Percentiles rank a stretch among this genome's conserved stretches.
These are phyloP conservation scores for Aspidapion aeneum DNA, from an alignment of 2,888 invertebrate genomes.

Conservation along the genomic window DNA sequence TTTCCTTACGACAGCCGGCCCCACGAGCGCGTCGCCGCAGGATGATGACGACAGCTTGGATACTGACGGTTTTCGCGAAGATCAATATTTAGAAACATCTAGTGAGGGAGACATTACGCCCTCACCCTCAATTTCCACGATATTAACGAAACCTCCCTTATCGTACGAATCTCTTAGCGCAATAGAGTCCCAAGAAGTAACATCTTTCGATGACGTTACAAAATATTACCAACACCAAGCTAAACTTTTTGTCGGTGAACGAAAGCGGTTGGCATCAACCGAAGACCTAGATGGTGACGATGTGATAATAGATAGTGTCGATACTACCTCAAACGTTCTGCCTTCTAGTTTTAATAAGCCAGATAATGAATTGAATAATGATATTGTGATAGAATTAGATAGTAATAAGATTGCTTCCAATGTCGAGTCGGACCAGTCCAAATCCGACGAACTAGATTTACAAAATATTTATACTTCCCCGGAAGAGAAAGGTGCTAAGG, in stretches of 20 bases:
- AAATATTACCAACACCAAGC: slow-evolving; percentile 45
- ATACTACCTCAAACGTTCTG: slow-evolving; percentile 49
- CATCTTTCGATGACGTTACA: slow-evolving; percentile 42
- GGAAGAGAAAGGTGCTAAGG: slow-evolving; percentile 48
- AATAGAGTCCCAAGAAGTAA: slow-evolving; percentile 40
- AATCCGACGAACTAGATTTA: slow-evolving; percentile 39
- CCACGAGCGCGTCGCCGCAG: slow-evolving; percentile 50
- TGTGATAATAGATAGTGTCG: slow-evolving; percentile 32
- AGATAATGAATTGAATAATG: slow-evolving; percentile 48
- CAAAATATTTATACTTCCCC: slow-evolving; percentile 40
- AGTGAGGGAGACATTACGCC: slow-evolving; percentile 28
- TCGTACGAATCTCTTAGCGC: slow-evolving; percentile 22
- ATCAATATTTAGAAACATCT: slow-evolving; percentile 50
- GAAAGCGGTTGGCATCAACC: slow-evolving; percentile 47
- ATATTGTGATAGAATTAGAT: slow-evolving; percentile 40
- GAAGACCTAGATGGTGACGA: slow-evolving; percentile 45
- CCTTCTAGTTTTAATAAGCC: slow-evolving; percentile 33
- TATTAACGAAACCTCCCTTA: slow-evolving; percentile 29
- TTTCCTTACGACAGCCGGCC: slow-evolving; percentile 40
- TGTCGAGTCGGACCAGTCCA: slow-evolving; percentile 38
- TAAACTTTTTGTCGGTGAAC: slow-evolving; percentile 40
- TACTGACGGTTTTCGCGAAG: slow-evolving; percentile 53
- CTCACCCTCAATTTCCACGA: slow-evolving; percentile 20
- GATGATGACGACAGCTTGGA: slow-evolving; percentile 55
- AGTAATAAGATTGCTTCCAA: slow-evolving; percentile 31